phyloP scores from a whole-genome alignment of 2,888 invertebrate species.

The Tyria jacobaeae region DNA sequence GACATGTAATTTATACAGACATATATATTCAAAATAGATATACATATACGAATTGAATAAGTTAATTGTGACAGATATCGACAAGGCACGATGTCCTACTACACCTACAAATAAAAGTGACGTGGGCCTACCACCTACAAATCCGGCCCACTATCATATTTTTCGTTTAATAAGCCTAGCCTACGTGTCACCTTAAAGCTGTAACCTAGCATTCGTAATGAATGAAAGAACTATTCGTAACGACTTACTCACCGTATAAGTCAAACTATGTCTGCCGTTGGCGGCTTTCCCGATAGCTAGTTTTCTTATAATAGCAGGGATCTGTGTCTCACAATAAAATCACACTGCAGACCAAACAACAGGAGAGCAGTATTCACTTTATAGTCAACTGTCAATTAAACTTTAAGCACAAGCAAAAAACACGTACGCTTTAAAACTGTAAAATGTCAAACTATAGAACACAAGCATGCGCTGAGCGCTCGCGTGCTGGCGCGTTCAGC shows the following conservation, averaged over 20 bases:
- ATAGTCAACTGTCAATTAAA: constrained; percentile 60
- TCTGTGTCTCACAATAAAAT: constrained; percentile 54
- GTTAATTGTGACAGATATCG: constrained; percentile 60
- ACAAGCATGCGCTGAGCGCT: constrained; percentile 76
- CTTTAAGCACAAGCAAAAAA: constrained; percentile 57
- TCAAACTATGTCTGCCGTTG: constrained; percentile 65
- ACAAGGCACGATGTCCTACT: constrained; percentile 70
- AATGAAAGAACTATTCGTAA: constrained; percentile 64
- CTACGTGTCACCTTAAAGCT: constrained; percentile 76
- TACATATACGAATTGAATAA: constrained; percentile 17
- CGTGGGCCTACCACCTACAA: constrained; percentile 82
- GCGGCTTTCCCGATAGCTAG: constrained; percentile 70
- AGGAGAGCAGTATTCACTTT: constrained; percentile 49
- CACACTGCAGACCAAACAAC: constrained; percentile 49
- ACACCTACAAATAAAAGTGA: constrained; percentile 77
- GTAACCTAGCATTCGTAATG: constrained; percentile 61
- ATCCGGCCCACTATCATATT: constrained; percentile 75
- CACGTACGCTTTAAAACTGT: constrained; percentile 73
- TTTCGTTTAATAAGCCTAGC: constrained; percentile 71
- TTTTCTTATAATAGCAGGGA: constrained; percentile 55
- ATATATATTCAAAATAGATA: constrained; percentile 9
- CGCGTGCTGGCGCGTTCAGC: constrained; percentile 77
- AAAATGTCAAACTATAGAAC: constrained; percentile 70
- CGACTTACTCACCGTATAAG: constrained; percentile 78
- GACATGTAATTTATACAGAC: constrained; percentile 1